Conservation (phyloP, 2,797 vertebrate species). For the Gobio occitaniae region DNA sequence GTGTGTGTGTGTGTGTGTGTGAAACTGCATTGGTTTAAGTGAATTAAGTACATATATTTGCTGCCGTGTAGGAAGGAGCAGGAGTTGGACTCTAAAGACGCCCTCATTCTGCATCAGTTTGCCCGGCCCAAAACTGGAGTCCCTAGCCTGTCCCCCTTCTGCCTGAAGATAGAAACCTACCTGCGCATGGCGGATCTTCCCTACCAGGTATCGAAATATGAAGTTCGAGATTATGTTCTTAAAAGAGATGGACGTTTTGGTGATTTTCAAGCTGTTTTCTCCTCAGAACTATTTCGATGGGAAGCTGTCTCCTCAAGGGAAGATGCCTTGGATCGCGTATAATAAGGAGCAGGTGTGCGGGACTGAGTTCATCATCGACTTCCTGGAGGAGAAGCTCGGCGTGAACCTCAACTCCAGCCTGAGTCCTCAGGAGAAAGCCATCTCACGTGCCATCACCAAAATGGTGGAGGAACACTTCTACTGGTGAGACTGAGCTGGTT, state of each 20-base stretch:
- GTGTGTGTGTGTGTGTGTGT: background rate
- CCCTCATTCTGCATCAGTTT: conserved; percentile 98
- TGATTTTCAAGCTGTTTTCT: conserved; percentile 17
- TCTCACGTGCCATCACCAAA: conserved; percentile 92
- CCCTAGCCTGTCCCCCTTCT: conserved; percentile 96
- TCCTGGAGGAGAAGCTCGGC: conserved; percentile 95
- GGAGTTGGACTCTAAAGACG: conserved; percentile 96
- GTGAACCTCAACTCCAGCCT: conserved; percentile 92
- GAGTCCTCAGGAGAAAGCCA: conserved; percentile 88
- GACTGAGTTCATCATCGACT: conserved; percentile 97
- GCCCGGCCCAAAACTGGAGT: conserved; percentile 90
- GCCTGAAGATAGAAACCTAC: conserved; percentile 98
- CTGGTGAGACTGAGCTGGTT: conserved; percentile 84
- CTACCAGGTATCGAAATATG: conserved; percentile 86
- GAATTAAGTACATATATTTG: conserved; percentile 1
- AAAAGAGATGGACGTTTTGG: background rate
- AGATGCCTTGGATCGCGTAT: conserved; percentile 99
- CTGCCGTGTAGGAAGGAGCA: conserved; percentile 88
- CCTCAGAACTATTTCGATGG: conserved; percentile 97
- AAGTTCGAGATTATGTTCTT: background rate
- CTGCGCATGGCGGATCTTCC: conserved; percentile 97
- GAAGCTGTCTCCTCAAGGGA: conserved; percentile 96
- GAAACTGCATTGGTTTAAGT: background rate
- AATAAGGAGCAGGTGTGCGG: conserved; percentile 93
- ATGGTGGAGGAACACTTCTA: conserved; percentile 99